Conservation (phyloP, 23 tunicate genomes). For the Diplosoma virens region DNA sequence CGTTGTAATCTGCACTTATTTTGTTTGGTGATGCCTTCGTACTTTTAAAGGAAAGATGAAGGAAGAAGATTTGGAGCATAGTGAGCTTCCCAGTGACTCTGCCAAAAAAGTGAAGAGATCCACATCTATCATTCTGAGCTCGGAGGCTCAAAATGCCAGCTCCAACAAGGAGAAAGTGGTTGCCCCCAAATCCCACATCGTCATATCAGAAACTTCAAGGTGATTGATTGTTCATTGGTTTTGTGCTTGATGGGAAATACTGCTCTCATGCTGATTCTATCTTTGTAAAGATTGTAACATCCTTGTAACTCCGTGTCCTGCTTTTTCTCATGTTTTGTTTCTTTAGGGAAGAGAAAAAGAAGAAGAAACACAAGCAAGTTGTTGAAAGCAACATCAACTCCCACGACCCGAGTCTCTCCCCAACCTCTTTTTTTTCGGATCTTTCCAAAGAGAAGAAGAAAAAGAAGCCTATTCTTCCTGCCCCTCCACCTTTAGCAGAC, state of each 20-base stretch:
- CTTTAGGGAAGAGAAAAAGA: not conserved
- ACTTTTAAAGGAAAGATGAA: constrained; percentile 73
- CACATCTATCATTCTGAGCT: constrained; percentile 74
- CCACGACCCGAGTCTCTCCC: constrained; percentile 56
- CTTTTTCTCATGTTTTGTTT: not conserved
- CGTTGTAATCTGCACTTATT: not conserved
- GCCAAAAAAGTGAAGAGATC: constrained; percentile 57
- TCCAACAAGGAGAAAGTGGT: not conserved
- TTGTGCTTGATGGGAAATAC: not conserved
- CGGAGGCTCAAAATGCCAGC: constrained; percentile 71
- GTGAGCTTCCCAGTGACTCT: constrained; percentile 23
- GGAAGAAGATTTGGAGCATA: constrained; percentile 67
- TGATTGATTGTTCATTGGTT: not conserved
- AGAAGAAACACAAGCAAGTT: not conserved
- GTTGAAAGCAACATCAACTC: constrained; percentile 43
- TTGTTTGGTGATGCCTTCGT: too few relatives aligned
- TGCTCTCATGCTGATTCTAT: not conserved
- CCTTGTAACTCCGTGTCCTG: not conserved
- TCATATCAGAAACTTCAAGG: constrained; percentile 9
- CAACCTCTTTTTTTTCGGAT: constrained; percentile 38
- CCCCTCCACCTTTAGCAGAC: constrained; percentile 60
- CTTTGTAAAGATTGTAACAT: not conserved
- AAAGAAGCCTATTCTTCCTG: constrained; percentile 20
- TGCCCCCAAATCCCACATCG: constrained; percentile 22
- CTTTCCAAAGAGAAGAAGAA: constrained; percentile 30